These are phyloP conservation scores for Epinotia ramella DNA, from an alignment of 2,888 invertebrate species.

Conservation along the genomic window DNA sequence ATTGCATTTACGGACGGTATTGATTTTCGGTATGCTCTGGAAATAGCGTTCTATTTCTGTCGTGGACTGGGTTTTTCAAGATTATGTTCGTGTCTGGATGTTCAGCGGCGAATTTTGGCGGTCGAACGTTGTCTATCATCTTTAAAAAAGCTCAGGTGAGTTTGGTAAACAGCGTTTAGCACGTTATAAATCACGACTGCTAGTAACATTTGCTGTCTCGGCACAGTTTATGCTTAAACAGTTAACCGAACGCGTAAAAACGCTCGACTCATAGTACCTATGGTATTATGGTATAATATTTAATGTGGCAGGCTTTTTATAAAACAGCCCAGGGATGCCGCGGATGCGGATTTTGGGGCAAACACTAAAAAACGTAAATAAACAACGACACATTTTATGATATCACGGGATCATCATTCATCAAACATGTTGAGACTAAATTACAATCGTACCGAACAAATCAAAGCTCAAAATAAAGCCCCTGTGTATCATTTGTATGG, in stretches of 20 bases:
- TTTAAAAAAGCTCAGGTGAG: constrained; percentile 67
- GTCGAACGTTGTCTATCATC: constrained; percentile 71
- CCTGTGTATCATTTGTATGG: too few relatives aligned
- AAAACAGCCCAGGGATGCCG: too few relatives aligned
- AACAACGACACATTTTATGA: too few relatives aligned
- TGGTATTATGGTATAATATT: too few relatives aligned
- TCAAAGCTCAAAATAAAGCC: too few relatives aligned
- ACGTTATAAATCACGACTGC: constrained; percentile 13
- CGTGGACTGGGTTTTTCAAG: constrained; percentile 36
- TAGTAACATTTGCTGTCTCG: not conserved
- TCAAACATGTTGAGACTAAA: too few relatives aligned
- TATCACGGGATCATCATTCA: too few relatives aligned
- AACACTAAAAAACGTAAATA: too few relatives aligned
- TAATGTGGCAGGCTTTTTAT: too few relatives aligned
- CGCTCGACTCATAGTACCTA: not conserved
- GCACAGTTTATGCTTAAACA: not conserved
- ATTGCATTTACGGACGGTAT: constrained; percentile 26
- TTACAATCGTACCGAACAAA: too few relatives aligned
- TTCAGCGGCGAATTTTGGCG: constrained; percentile 63
- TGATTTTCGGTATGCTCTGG: constrained; percentile 39
- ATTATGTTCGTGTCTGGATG: constrained; percentile 72
- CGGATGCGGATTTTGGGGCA: too few relatives aligned
- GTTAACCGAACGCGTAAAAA: not conserved
- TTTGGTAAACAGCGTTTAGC: constrained; percentile 16
- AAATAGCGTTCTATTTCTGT: constrained; percentile 33